Evolutionary conservation across 2,797 vertebrate genomes (phyloP), one percentile per base, ranked within the genome.

Genomic region (Lateolabrax maculatus): DNA sequence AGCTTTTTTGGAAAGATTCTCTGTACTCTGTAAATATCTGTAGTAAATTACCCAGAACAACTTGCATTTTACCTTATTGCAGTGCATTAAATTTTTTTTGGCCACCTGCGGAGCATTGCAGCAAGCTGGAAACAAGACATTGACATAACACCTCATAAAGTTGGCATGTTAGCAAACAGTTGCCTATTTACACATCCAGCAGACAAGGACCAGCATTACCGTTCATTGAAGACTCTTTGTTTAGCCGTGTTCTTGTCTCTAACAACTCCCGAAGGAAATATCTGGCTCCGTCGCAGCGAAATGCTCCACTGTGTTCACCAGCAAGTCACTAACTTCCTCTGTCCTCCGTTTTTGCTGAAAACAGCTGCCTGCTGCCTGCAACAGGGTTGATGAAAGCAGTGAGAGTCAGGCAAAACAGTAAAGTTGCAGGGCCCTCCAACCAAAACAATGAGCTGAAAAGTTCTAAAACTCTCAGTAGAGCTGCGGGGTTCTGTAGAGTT

Each of bases 81-180:
- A n/a, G n/a, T n/a, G n/a, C n/a, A n/a, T n/a, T n/a, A n/a, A n/a
- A n/a, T n/a, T n/a, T 73, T 12, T 27, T 48, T 3, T 43, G 41
- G 21, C 1, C 49, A 37, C 10, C 37, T 52, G 10, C n/a, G 5
- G 19, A 9, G 2, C 21, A 31, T 37, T 49, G 16, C 13, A 71
- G 72, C 8, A 55, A 73, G 43, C 43, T 67, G 53, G 57, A 48
- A 70, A 78, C 66, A 70, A 77, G 46, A 46, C 25, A n/a, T 27
- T 18, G 0, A 10, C 34, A 71, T 29, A 51, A 43, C 11, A 27
- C 73, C 61, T 67, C 15, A 53, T 36, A 31, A 39, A 74, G 57
- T 37, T 72, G 39, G 57, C 43, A 37, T 61, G 46, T 51, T 41
- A 23, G 34, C 21, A 49, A 65, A 44, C 18, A 58, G 27, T 37